Evolutionary conservation across 2,113 vertebrate species (phyloP).

Genomic region (Percopsis transmontana): DNA sequence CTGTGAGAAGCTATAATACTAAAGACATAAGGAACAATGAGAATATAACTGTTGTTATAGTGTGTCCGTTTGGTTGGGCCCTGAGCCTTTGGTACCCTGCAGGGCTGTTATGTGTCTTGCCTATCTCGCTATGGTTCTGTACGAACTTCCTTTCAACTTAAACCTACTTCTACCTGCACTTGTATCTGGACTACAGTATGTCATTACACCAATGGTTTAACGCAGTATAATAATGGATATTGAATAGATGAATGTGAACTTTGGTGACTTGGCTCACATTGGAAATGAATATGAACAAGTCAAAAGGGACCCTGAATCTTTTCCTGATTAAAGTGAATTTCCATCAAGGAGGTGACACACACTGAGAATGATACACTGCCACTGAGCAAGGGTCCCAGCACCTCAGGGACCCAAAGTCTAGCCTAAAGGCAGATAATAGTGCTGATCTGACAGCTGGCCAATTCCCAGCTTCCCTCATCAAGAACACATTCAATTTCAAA

Average conservation of each 20-base stretch:
- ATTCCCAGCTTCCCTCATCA: conserved; percentile 71
- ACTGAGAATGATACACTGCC: conserved; percentile 52
- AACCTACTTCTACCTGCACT: too few species aligned
- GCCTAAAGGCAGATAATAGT: conserved; percentile 73
- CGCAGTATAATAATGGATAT: neutral
- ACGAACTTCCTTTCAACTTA: too few species aligned
- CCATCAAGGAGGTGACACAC: conserved; percentile 63
- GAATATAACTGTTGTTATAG: too few species aligned
- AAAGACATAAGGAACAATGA: too few species aligned
- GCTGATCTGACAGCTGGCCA: conserved; percentile 70
- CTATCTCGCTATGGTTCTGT: too few species aligned
- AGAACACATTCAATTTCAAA: conserved; percentile 67
- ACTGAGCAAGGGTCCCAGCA: conserved; percentile 53
- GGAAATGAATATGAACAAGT: conserved; percentile 53
- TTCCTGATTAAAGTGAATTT: conserved; percentile 71
- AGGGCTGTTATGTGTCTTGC: too few species aligned
- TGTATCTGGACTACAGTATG: too few species aligned
- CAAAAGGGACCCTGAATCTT: conserved; percentile 48
- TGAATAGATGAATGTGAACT: conserved; percentile 25
- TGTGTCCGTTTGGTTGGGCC: too few species aligned
- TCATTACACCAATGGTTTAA: too few species aligned
- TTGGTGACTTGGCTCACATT: conserved; percentile 16
- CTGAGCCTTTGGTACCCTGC: too few species aligned
- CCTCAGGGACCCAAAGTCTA: conserved; percentile 69
- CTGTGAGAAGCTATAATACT: too few species aligned